Conservation (phyloP, 2,888 invertebrate species). For the Agrotis segetum region DNA sequence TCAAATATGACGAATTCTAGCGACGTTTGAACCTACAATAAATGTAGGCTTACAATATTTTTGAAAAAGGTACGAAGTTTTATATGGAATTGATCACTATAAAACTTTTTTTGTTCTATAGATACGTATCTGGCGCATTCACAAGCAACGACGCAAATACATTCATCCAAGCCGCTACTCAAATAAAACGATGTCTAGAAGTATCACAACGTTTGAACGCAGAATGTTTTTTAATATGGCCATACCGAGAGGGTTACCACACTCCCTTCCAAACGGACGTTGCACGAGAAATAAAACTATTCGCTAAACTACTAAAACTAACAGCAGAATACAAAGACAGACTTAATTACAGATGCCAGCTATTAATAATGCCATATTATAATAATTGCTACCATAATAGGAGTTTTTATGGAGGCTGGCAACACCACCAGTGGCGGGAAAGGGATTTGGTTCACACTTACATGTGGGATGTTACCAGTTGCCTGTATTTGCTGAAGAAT, state of each 20-base stretch:
- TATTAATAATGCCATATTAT: constrained; percentile 90
- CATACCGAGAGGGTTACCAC: constrained; percentile 91
- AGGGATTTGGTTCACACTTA: constrained; percentile 88
- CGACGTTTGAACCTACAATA: too few relatives aligned
- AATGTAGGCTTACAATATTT: too few relatives aligned
- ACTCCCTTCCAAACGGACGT: constrained; percentile 91
- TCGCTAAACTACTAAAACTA: constrained; percentile 91
- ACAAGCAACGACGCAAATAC: constrained; percentile 91
- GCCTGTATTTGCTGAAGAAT: constrained; percentile 91
- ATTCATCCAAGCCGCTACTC: constrained; percentile 91
- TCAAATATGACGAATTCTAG: background rate
- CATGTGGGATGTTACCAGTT: constrained; percentile 92
- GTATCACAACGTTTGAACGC: constrained; percentile 91
- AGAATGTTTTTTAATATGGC: constrained; percentile 92
- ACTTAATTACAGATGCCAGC: constrained; percentile 85
- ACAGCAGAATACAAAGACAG: constrained; percentile 92
- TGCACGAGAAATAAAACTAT: constrained; percentile 91
- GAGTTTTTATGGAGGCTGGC: constrained; percentile 65
- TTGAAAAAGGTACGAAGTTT: background rate
- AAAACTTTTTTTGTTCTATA: constrained; percentile 67
- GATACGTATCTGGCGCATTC: constrained; percentile 91
- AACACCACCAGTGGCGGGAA: constrained; percentile 69
- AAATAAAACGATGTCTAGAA: constrained; percentile 92
- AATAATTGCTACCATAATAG: constrained; percentile 65
- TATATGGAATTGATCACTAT: background rate